These are phyloP conservation scores for Pammene fasciana DNA, from an alignment of 2,888 invertebrate species.

Conservation along the genomic window DNA sequence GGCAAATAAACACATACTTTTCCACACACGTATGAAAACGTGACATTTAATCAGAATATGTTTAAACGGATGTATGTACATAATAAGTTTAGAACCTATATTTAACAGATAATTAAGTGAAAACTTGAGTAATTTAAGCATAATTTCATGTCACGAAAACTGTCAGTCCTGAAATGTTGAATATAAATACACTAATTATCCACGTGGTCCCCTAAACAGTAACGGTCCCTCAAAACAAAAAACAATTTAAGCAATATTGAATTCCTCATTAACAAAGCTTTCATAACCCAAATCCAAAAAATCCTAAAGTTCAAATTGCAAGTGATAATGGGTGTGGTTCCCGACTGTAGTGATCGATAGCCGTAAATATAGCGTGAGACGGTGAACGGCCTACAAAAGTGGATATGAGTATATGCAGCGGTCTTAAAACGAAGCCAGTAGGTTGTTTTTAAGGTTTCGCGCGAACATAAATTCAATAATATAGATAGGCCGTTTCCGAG, in stretches of 20 bases:
- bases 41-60: too few species aligned
- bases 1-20: too few species aligned
- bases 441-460: constrained; percentile 11
- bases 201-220: not conserved
- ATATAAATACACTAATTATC: not conserved
- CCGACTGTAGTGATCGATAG: constrained; percentile 54
- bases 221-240: not conserved
- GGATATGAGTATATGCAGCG: constrained; percentile 25
- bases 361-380: constrained; percentile 55
- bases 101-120: too few species aligned
- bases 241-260: not conserved
- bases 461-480: not conserved
- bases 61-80: too few species aligned
- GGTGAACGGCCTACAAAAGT: constrained; percentile 52
- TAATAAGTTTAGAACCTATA: too few species aligned
- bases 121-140: too few species aligned
- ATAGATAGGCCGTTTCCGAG: not conserved
- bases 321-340: not conserved
- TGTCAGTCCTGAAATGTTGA: not conserved
- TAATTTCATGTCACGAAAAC: too few species aligned
- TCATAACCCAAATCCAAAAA: not conserved
- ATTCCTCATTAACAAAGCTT: not conserved
- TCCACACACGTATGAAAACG: too few species aligned
- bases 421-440: constrained; percentile 3
- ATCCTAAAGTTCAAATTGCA: not conserved